Evolutionary conservation across 2,113 vertebrate species (phyloP), one percentile per base, ranked within the genome.

Genomic region (Oophaga pumilio): DNA sequence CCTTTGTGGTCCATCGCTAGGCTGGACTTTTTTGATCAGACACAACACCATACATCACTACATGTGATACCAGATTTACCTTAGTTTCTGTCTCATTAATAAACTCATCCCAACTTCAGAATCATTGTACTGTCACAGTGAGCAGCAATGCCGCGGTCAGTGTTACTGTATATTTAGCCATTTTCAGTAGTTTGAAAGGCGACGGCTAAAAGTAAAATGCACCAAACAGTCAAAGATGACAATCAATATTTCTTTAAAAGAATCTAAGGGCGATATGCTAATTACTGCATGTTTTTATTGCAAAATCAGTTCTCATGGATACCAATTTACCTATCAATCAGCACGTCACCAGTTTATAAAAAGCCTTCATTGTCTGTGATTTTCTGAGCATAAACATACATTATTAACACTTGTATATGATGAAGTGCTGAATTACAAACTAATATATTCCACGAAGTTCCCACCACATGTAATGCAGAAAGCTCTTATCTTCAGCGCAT

Each of bases 241-340:
- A 80, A 60, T 62, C 28, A 18, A 60, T 62, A 20, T 80, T 60
- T 33, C 56, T 80, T 80, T 80, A 64, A 82, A 33, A 49, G 33
- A 64, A 43, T 62, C 8, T 57, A 14, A 82, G 28, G 28, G 18
- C 79, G n/a, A 62, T 82, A 82, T 82, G 79, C 57, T 82, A 82
- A 82, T 82, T 49, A 18, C 9, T 49, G 28, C 12, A 60, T 33
- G 57, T 60, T 14, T 80, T 33, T 80, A 43, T 60, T 28, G 60
- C 9, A 8, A 20, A 80, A 60, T 64, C 59, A 62, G 57, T 82
- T 82, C 57, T 82, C 57, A 82, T 82, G 57, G 78, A 80, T 62
- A 82, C 79, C 59, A 20, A 20, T 49, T 82, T 82, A 82, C 57
- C 79, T 82, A 64, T 82, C 79, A 62, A 62, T 82, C 79, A 82